Evolutionary conservation across 2,888 invertebrate genomes (phyloP).

Genomic region (Drosophila crucigera): DNA sequence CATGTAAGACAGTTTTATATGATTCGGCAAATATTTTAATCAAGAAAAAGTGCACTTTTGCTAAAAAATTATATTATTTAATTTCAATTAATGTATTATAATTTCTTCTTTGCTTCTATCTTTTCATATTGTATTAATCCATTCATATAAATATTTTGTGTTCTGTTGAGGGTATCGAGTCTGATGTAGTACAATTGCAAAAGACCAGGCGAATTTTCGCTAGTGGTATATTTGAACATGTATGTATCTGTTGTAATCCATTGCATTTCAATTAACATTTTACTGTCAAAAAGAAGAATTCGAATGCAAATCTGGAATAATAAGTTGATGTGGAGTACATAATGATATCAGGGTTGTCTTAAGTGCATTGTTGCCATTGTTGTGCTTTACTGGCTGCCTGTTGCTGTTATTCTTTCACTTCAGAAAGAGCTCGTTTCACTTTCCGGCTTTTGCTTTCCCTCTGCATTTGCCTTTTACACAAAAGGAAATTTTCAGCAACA

Average conservation of each 20-base stretch:
- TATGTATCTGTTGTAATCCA: neutral
- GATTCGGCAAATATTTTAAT: neutral
- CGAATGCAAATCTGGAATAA: constrained; percentile 21
- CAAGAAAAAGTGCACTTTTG: neutral
- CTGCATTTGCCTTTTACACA: constrained; percentile 37
- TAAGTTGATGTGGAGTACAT: constrained; percentile 45
- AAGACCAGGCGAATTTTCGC: neutral
- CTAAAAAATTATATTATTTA: neutral
- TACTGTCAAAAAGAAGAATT: constrained; percentile 15
- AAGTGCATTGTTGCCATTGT: constrained; percentile 76
- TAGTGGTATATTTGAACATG: neutral
- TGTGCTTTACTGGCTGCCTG: constrained; percentile 41
- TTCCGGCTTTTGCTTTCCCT: constrained; percentile 66
- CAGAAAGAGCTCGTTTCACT: constrained; percentile 73
- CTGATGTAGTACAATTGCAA: neutral
- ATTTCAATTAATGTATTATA: neutral
- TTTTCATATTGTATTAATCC: neutral
- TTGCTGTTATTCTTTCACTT: constrained; percentile 75
- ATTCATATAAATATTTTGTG: neutral
- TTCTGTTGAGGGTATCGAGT: neutral
- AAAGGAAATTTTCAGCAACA: constrained; percentile 63
- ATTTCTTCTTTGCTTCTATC: too few relatives aligned
- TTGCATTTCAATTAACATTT: constrained; percentile 63
- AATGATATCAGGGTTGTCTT: constrained; percentile 58
- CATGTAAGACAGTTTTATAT: neutral